Conservation (phyloP, 2,888 invertebrate species). For the Stenodera caucasica region DNA sequence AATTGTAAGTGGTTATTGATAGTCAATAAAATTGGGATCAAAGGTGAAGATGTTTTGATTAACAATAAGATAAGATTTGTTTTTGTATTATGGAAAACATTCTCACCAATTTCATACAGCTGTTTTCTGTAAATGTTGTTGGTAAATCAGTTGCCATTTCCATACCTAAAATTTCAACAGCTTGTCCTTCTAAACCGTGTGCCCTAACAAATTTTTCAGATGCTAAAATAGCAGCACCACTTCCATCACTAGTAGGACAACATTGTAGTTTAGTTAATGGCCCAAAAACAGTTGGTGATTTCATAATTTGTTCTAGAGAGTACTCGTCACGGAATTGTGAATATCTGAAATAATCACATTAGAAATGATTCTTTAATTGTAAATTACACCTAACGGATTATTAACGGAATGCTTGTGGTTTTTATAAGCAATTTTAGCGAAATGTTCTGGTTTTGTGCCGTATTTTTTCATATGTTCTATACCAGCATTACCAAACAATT, state of each 20-base stretch:
- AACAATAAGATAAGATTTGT: neutral
- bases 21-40: neutral
- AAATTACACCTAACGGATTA: constrained; percentile 73
- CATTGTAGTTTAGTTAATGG: constrained; percentile 96
- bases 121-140: constrained; percentile 79
- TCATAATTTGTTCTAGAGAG: constrained; percentile 84
- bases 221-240: constrained; percentile 89
- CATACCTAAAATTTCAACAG: constrained; percentile 95
- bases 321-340: constrained; percentile 95
- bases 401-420: constrained; percentile 96
- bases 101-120: constrained; percentile 73
- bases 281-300: constrained; percentile 86
- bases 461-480: constrained; percentile 95
- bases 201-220: constrained; percentile 87
- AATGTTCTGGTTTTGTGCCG: constrained; percentile 89
- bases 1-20: no score
- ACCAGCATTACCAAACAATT: constrained; percentile 96
- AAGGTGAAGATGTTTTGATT: neutral
- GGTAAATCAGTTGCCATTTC: constrained; percentile 94
- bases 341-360: constrained; percentile 59
- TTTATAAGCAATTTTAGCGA: constrained; percentile 97
- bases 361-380: neutral
- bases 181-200: constrained; percentile 79
- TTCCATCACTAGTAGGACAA: constrained; percentile 98
- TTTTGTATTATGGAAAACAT: neutral